Percentiles rank a stretch among this genome's conserved stretches.
phyloP scores from a whole-genome alignment of 2,888 invertebrate species.

The Gibbula magus region DNA sequence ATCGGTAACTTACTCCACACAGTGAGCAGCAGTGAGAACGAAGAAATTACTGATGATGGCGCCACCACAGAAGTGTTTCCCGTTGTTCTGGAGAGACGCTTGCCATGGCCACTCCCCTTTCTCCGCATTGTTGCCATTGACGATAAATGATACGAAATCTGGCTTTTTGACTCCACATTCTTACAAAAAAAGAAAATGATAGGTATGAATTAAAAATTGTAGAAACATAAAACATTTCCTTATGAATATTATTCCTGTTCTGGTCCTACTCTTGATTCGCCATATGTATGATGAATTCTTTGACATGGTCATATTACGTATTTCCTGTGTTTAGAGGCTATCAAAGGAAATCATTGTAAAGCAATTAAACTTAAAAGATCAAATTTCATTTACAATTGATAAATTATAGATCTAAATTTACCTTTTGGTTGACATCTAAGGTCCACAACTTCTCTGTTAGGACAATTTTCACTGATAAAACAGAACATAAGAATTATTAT shows the following conservation, averaged over 20 bases:
- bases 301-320: not conserved
- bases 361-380: not conserved
- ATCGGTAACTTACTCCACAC: slow-evolving; percentile 60
- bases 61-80: slow-evolving; percentile 65
- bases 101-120: slow-evolving; percentile 66
- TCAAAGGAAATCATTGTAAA: not conserved
- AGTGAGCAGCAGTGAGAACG: slow-evolving; percentile 68
- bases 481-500: not conserved
- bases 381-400: not conserved
- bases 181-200: not conserved
- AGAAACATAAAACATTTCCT: too few relatives aligned
- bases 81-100: slow-evolving; percentile 51
- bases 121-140: slow-evolving; percentile 54
- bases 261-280: too few relatives aligned
- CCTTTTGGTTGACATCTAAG: slow-evolving; percentile 58
- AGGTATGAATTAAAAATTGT: not conserved
- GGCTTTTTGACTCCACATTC: slow-evolving; percentile 29
- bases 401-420: slow-evolving; percentile 28
- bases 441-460: slow-evolving; percentile 48
- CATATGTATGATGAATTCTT: too few relatives aligned
- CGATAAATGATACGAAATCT: slow-evolving; percentile 39
- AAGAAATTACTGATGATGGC: slow-evolving; percentile 64
- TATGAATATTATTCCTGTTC: too few relatives aligned
- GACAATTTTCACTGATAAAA: slow-evolving; percentile 39
- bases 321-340: not conserved